Percentiles rank a stretch among this genome's conserved stretches.
Conservation (phyloP, 2,113 vertebrate species). For the Trachemys scripta region DNA sequence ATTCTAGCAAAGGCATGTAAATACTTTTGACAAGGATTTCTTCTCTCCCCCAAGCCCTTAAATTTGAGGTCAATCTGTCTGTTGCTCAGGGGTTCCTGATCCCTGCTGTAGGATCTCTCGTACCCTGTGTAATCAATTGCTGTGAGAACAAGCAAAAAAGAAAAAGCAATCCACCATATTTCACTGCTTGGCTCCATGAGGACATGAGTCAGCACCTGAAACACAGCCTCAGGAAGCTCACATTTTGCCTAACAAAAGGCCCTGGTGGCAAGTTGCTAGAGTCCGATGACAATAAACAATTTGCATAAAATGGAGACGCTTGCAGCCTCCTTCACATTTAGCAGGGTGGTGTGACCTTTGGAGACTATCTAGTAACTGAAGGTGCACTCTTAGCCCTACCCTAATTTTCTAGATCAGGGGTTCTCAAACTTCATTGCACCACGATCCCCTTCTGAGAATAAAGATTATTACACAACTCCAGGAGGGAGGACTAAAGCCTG, state of each 20-base stretch:
- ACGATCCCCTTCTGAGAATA: too few relatives aligned
- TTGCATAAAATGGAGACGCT: background rate
- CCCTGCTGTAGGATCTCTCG: background rate
- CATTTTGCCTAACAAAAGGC: background rate
- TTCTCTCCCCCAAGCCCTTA: background rate
- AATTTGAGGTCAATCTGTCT: constrained; percentile 3
- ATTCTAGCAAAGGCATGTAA: constrained; percentile 19
- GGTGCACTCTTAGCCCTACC: background rate
- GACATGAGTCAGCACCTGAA: background rate
- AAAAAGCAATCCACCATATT: background rate
- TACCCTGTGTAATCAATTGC: background rate
- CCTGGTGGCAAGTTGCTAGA: background rate
- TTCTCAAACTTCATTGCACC: too few relatives aligned
- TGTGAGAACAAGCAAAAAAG: background rate
- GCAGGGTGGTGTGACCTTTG: background rate
- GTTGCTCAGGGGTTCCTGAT: background rate
- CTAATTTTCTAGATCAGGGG: background rate
- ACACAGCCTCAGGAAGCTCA: background rate
- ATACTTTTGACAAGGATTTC: background rate
- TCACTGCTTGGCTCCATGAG: background rate
- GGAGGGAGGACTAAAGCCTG: too few relatives aligned
- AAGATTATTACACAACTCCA: too few relatives aligned
- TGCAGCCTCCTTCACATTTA: background rate
- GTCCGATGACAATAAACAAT: background rate
- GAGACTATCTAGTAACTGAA: background rate